phyloP scores from a whole-genome alignment of 2,113 vertebrate genomes.

The Crocuta crocuta region DNA sequence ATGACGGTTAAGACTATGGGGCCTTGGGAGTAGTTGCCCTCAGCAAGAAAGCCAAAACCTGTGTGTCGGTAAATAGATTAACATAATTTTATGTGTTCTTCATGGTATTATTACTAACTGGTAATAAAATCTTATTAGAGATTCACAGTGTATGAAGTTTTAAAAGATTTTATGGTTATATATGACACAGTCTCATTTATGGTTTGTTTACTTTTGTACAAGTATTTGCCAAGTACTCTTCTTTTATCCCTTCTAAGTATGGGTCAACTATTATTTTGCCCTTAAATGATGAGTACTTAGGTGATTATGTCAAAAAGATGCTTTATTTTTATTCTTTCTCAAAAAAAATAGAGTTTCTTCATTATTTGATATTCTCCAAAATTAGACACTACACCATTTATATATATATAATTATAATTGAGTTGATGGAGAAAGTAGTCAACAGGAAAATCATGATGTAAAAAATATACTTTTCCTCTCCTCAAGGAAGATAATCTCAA shows the following conservation, averaged over 20 bases:
- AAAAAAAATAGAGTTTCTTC: neutral
- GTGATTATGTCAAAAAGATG: neutral
- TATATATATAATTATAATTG: neutral
- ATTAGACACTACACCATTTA: neutral
- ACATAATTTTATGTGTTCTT: slow-evolving; percentile 52
- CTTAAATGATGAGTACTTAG: neutral
- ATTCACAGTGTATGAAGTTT: slow-evolving; percentile 57
- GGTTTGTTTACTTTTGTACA: slow-evolving; percentile 62
- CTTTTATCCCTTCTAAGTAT: slow-evolving; percentile 33
- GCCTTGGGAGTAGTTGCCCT: slow-evolving; percentile 41
- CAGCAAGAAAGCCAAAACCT: slow-evolving; percentile 42
- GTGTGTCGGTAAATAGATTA: slow-evolving; percentile 60
- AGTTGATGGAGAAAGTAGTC: neutral
- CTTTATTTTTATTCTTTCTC: neutral
- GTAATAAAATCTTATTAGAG: slow-evolving; percentile 58
- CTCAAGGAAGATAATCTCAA: neutral
- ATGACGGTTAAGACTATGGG: neutral
- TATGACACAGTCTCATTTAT: slow-evolving; percentile 49
- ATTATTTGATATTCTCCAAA: neutral
- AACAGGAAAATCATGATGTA: neutral
- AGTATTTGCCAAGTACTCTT: slow-evolving; percentile 21
- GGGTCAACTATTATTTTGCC: slow-evolving; percentile 12
- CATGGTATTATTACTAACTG: slow-evolving; percentile 51
- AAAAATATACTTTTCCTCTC: neutral
- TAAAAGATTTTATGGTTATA: slow-evolving; percentile 59